These are phyloP conservation scores for Nomada ferruginata DNA, from an alignment of 2,888 invertebrate species.

Conservation along the genomic window DNA sequence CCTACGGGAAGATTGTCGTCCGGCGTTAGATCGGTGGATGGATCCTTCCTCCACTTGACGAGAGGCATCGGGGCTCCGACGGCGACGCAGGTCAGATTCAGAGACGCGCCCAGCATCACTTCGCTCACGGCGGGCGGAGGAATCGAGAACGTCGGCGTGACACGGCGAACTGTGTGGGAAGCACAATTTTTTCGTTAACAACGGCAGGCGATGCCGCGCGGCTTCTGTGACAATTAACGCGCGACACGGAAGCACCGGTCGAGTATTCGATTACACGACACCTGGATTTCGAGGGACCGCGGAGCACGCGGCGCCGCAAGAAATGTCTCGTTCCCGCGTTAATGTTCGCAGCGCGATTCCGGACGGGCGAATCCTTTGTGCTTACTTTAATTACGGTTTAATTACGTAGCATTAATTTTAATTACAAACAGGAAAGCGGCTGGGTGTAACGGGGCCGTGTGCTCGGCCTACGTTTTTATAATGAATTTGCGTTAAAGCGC, in stretches of 20 bases:
- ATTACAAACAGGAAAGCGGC: constrained; percentile 56
- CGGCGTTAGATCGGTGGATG: constrained; percentile 93
- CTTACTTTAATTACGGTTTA: constrained; percentile 66
- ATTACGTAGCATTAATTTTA: constrained; percentile 69
- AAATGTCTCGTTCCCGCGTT: constrained; percentile 36
- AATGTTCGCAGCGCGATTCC: constrained; percentile 50
- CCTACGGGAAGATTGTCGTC: constrained; percentile 94
- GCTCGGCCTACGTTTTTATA: constrained; percentile 37
- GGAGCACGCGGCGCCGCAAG: constrained; percentile 27
- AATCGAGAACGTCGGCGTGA: constrained; percentile 97
- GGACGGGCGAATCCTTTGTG: constrained; percentile 61
- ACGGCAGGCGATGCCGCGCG: too few species aligned
- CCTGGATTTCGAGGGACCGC: constrained; percentile 9
- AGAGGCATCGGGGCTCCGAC: constrained; percentile 99
- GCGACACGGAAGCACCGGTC: neutral
- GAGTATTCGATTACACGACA: constrained; percentile 13
- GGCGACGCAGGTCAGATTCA: constrained; percentile 98
- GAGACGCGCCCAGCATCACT: constrained; percentile 95
- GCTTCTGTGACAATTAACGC: too few species aligned
- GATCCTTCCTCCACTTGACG: constrained; percentile 96
- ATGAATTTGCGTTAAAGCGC: constrained; percentile 35
- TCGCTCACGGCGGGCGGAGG: constrained; percentile 94
- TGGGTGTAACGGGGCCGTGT: constrained; percentile 36
- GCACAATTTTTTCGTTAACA: neutral
- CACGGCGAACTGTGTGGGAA: constrained; percentile 91